phyloP scores from a whole-genome alignment of 2,113 vertebrate genomes.

The Sakesphorus luctuosus region DNA sequence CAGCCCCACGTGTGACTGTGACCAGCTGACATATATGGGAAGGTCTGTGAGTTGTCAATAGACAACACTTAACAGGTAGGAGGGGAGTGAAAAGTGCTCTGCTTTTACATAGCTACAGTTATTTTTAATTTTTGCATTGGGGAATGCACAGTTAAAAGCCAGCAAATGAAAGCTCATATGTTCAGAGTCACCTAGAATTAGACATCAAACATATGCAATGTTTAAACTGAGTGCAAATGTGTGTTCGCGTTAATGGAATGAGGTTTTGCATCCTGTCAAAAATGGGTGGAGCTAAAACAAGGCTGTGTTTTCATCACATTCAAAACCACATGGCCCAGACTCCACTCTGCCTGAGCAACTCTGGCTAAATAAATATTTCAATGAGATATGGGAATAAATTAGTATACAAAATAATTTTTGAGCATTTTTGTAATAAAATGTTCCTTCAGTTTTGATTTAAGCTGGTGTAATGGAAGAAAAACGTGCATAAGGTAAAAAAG shows the following conservation, averaged over 20 bases:
- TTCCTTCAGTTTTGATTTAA: not conserved
- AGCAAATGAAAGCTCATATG: slow-evolving; percentile 3
- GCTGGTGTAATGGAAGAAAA: not conserved
- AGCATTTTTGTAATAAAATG: not conserved
- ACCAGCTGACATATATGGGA: not conserved
- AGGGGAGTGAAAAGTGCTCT: not conserved
- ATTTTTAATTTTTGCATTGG: slow-evolving; percentile 55
- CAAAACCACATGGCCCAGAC: not conserved
- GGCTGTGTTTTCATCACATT: slow-evolving; percentile 12
- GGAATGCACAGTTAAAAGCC: slow-evolving; percentile 26
- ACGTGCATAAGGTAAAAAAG: not conserved
- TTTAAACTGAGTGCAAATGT: slow-evolving; percentile 39
- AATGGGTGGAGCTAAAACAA: not conserved
- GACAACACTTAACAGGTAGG: not conserved
- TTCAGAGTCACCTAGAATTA: slow-evolving; percentile 50
- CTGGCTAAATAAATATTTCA: slow-evolving; percentile 3
- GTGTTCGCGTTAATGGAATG: not conserved
- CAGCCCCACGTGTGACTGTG: rapidly evolving
- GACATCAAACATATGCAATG: not conserved
- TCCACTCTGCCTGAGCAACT: not conserved
- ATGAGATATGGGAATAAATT: slow-evolving; percentile 21
- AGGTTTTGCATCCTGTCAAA: not conserved
- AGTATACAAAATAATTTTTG: not conserved
- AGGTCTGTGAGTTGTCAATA: not conserved
- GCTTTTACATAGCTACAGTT: not conserved